Conservation (phyloP, 2,113 vertebrate species). For the Martes martes region DNA sequence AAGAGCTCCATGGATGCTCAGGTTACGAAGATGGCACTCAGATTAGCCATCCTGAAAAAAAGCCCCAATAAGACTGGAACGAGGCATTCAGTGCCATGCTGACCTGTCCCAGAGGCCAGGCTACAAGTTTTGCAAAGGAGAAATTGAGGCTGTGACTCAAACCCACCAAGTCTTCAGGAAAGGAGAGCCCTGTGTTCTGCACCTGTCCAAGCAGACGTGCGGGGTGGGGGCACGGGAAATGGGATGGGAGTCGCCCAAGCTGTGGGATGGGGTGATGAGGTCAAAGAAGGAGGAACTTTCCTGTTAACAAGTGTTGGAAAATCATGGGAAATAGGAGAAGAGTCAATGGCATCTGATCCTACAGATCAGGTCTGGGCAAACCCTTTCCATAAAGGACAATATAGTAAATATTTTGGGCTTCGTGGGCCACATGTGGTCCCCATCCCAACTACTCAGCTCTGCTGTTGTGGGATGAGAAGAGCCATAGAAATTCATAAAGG, state of each 20-base stretch:
- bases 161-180: too few relatives aligned
- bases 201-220: rapidly evolving
- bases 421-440: too few relatives aligned
- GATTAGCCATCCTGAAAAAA: background rate
- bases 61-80: background rate
- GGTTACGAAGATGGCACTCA: background rate
- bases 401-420: background rate
- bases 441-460: background rate
- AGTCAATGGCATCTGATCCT: background rate
- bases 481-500: background rate
- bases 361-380: too few relatives aligned
- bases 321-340: background rate
- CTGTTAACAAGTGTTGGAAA: background rate
- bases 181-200: too few relatives aligned
- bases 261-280: background rate
- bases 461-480: rapidly evolving
- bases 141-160: background rate
- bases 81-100: rapidly evolving
- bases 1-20: background rate
- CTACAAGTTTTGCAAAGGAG: background rate
- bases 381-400: background rate
- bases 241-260: rapidly evolving
- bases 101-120: background rate
- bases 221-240: rapidly evolving
- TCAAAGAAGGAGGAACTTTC: background rate